These are phyloP conservation scores for Hermetia illucens DNA, from an alignment of 1,140 invertebrate genomes.

Conservation along the genomic window DNA sequence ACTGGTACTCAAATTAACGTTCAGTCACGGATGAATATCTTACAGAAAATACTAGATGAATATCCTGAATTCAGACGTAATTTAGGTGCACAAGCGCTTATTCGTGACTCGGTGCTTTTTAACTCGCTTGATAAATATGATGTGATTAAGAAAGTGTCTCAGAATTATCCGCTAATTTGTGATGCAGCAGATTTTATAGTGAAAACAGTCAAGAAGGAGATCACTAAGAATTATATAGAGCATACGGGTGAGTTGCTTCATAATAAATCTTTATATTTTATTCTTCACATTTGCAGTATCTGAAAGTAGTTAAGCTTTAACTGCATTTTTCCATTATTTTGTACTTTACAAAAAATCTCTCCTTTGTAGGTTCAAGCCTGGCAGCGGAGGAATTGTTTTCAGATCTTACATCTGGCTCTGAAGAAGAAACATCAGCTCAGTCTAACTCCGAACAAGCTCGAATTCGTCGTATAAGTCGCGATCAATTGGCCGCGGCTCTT, in stretches of 20 bases:
- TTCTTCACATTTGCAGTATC: background rate
- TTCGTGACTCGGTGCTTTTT: slow-evolving; percentile 25
- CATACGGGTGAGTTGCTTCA: background rate
- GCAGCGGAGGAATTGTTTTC: slow-evolving; percentile 5
- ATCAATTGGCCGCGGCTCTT: slow-evolving; percentile 23
- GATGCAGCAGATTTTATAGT: slow-evolving; percentile 26
- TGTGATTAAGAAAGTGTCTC: slow-evolving; percentile 20
- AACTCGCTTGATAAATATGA: slow-evolving; percentile 22
- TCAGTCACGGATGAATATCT: slow-evolving; percentile 18
- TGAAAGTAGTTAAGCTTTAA: slow-evolving; percentile 22
- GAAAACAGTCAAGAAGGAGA: slow-evolving; percentile 24
- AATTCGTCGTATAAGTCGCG: slow-evolving; percentile 27
- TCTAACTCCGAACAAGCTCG: slow-evolving; percentile 15
- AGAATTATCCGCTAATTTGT: slow-evolving; percentile 25
- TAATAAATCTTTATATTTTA: background rate
- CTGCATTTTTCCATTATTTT: slow-evolving; percentile 9
- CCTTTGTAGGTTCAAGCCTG: background rate
- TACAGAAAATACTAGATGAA: slow-evolving; percentile 23
- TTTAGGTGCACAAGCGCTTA: slow-evolving; percentile 23
- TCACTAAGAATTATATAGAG: slow-evolving; percentile 16
- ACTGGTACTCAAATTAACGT: background rate
- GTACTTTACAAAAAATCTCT: background rate
- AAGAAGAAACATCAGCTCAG: slow-evolving; percentile 26
- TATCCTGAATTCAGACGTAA: slow-evolving; percentile 28
- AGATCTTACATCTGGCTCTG: slow-evolving; percentile 24